Base-by-base conservation (phyloP, 2,888 invertebrate species). In the Cephus pygmeus region DNA sequence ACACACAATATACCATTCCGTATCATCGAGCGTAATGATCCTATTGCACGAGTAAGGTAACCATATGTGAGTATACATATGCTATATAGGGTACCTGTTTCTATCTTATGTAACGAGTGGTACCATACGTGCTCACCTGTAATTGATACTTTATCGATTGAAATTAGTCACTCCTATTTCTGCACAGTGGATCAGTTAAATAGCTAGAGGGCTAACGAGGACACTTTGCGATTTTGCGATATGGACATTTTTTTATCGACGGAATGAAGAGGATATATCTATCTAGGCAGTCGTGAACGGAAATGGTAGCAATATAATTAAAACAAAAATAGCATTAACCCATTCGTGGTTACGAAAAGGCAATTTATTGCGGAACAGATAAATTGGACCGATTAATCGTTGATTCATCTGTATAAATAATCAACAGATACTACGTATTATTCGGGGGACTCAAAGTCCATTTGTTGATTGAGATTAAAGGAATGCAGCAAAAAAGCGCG, bases 151-250 rank as follows among this genome's bases (percentile, higher is more conserved):
- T 31, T 71, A 71, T 71, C 33, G 71, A 71, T 33, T 71, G 71
- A 31, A 31, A 78, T 83, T 81, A 79, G 79, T 85, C 86, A 80
- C 79, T 81, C 77, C 84, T 85, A 85, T 84, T 84, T 71, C 71
- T 56, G 56, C 9, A 56, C 9, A 56, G 56, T 56, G 56, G 23
- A 56, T 23, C 56, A 23, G 23, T 56, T 56, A 56, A 23, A 23
- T 23, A 15, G 9, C 56, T 56, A 9, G 56, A 9, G 56, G 56
- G 56, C 56, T 56, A 56, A 56, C 56, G 56, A 56, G 56, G 6
- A 9, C 15, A 56, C 56, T 56, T 40, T 40, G 40, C 40, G 40
- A 40, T 15, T 40, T 6, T 40, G 40, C 40, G 40, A 40, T 40
- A 40, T 15, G 15, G 12, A 40, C 0, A 6, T 40, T 56, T 40